Evolutionary conservation across 2,797 vertebrate species (phyloP), one percentile per base, ranked within the genome.

Genomic region (Protosalanx chinensis): DNA sequence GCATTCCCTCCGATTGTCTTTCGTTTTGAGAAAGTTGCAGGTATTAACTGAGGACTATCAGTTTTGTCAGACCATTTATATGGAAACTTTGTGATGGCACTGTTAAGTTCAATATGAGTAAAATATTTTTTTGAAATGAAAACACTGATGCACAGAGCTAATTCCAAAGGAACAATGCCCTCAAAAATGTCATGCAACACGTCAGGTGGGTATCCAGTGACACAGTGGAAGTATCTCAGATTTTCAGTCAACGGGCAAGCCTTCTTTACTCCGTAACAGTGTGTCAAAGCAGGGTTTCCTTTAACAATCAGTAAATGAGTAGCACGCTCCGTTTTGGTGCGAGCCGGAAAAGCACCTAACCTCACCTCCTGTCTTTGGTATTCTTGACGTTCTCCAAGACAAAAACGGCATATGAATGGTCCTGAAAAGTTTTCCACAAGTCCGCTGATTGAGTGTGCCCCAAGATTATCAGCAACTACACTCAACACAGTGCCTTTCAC

Each of bases 341-440:
- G 27, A 68, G 56, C 64, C 53, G 58, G 58, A 70, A 75, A 70
- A 58, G 60, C 51, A 70, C 67, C 72, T 12, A 62, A 70, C 53
- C 73, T 64, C 49, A 70, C 61, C 35, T 70, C 67, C 33, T 75
- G 65, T 65, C 4, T 29, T 27, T 75, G 51, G 64, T 60, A 75
- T 32, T 71, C 51, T 32, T 51, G 70, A 10, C 20, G 62, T 32
- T 64, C n/a, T 74, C 59, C 59, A 37, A 74, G 67, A 63, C 67
- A 69, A 69, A 74, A 73, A 68, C 66, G 63, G 20, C 72, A 68
- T 60, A 73, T 68, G 65, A 61, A 68, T 73, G 72, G 64, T 49
- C 64, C 72, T 49, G n/a, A 59, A 72, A 72, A 67, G 62, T n/a
- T 73, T 68, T 67, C 56, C 23, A 27, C 23, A 27, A 61, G 37